A percentile compares a stretch with the other conserved stretches of the same genome.
phyloP scores from a whole-genome alignment of 2,888 invertebrate species.

The Anarsia innoxiella region DNA sequence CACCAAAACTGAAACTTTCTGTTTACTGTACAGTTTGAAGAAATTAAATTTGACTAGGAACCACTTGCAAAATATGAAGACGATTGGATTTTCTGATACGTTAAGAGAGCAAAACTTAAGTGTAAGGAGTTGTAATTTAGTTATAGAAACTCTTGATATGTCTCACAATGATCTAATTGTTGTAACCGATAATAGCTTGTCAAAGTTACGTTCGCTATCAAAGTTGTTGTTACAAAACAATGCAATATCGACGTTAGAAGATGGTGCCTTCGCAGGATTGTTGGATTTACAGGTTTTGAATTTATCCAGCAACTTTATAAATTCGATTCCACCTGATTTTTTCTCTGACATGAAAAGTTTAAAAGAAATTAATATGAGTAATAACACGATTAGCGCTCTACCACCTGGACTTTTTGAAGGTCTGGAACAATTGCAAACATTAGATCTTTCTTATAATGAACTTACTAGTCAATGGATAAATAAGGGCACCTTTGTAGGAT shows the following conservation, averaged over 20 bases:
- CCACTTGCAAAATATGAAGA: conserved; percentile 84
- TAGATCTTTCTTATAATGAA: conserved; percentile 83
- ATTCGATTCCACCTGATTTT: conserved; percentile 82
- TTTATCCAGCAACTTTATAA: conserved; percentile 85
- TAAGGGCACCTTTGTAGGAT: conserved; percentile 82
- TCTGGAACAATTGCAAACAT: conserved; percentile 80
- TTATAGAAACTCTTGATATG: conserved; percentile 81
- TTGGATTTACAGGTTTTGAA: conserved; percentile 81
- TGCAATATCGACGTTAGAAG: conserved; percentile 82
- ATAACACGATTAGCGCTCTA: conserved; percentile 84
- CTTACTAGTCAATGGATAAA: conserved; percentile 84
- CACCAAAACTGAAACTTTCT: conserved; percentile 81
- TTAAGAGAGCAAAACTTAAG: conserved; percentile 72
- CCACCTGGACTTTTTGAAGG: conserved; percentile 83
- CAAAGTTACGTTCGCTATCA: conserved; percentile 79
- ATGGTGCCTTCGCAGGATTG: conserved; percentile 82
- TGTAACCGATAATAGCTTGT: conserved; percentile 81
- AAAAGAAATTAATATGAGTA: conserved; percentile 81
- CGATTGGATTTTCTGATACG: conserved; percentile 84
- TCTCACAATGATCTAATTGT: conserved; percentile 83
- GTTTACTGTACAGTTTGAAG: conserved; percentile 81
- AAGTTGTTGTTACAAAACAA: conserved; percentile 84
- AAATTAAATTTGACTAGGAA: conserved; percentile 84
- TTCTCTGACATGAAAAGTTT: conserved; percentile 81
- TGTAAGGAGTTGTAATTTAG: conserved; percentile 80